These are phyloP conservation scores for Cecidostiba fungosa DNA, from an alignment of 2,888 invertebrate species.

Conservation along the genomic window DNA sequence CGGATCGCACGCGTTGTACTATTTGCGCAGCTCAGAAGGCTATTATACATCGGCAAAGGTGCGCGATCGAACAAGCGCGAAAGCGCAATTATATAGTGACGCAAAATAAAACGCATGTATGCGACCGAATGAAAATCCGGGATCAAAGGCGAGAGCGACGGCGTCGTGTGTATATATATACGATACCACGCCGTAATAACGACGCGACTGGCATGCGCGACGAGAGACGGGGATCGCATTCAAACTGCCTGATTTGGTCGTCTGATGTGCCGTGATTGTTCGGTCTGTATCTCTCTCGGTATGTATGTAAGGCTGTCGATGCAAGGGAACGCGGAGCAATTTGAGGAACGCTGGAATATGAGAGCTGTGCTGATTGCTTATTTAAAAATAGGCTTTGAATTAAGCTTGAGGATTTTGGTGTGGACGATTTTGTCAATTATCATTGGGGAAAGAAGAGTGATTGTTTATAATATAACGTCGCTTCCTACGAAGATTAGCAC, in stretches of 20 bases:
- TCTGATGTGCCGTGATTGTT: conserved; percentile 17
- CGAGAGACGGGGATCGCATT: conserved; percentile 20
- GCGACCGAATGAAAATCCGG: conserved; percentile 46
- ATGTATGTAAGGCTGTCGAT: neutral
- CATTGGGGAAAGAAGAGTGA: neutral
- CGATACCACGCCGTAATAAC: neutral
- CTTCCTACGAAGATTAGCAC: no score
- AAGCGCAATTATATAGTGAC: conserved; percentile 36
- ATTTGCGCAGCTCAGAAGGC: neutral
- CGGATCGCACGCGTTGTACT: neutral
- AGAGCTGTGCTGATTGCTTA: neutral
- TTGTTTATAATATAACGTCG: no score
- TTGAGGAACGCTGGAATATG: neutral
- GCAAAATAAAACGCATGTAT: conserved; percentile 21
- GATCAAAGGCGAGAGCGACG: conserved; percentile 52
- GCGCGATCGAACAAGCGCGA: neutral
- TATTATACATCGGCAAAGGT: neutral
- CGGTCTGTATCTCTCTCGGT: neutral
- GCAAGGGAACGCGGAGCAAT: conserved; percentile 1
- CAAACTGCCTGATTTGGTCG: conserved; percentile 9
- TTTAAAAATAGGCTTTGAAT: neutral
- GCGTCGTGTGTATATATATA: neutral
- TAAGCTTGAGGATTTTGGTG: neutral
- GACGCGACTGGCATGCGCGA: neutral
- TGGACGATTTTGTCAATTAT: neutral